Evolutionary conservation across 2,797 vertebrate species (phyloP), one percentile per base, ranked within the genome.

Genomic region (Peromyscus eremicus): DNA sequence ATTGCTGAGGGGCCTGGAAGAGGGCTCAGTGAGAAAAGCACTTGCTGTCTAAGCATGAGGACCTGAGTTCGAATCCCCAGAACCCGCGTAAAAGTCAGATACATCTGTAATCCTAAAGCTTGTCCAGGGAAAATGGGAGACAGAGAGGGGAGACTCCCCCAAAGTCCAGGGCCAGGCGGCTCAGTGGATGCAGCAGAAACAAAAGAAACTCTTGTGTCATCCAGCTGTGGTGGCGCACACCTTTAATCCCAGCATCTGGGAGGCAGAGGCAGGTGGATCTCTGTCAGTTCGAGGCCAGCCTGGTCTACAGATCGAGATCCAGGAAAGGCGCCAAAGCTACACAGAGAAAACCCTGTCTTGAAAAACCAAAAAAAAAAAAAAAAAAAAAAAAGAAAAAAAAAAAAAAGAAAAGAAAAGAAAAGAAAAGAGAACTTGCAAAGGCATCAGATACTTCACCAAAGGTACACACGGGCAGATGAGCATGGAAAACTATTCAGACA

Each of bases 391-490:
- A 62, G 60, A 34, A 6, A 46, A 46, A 46, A 46, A 46, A 4
- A 46, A 46, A 46, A 46, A 46, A 46, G 5, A 46, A 46, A 6
- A 46, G 46, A 46, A 46, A 6, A 5, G 46, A 5, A 46, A 46
- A 46, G 43, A 46, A 46, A 46, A 46, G 43, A 46, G 7, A 81
- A 88, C 19, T 43, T 9, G 1, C 75, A 75, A 93, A n/a, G 81
- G 27, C 82, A 34, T 13, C 49, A 79, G 79, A 71, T 52, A 37
- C n/a, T 83, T 88, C 82, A 73, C 64, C 57, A 89, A 89, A 94
- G 66, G 66, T 5, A 79, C 2, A 60, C 4, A 12, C 23, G 43
- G 71, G n/a, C 21, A 89, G 84, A 87, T 10, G 77, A 55, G 12
- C 52, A 6, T 9, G 2, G 9, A 83, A 82, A 79, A 86, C 46